Evolutionary conservation across 2,113 vertebrate genomes (phyloP), one percentile per base, ranked within the genome.

Genomic region (Cochlearius cochlearius): DNA sequence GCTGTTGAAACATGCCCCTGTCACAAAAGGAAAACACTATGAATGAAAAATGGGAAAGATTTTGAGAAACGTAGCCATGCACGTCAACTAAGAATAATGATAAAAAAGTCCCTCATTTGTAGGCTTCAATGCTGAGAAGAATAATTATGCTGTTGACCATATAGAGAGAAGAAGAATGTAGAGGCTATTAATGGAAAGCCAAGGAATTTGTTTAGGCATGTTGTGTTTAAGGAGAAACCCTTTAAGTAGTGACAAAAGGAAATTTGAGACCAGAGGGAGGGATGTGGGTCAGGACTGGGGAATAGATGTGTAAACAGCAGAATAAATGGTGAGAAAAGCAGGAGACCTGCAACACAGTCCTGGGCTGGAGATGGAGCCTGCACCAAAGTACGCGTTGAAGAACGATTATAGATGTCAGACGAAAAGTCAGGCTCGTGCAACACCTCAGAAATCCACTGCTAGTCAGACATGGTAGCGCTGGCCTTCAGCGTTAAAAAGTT

Each of bases 401-500:
- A 85, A 25, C 0, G 0, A 13, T 34, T 76, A 11, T 1, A 47
- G 56, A 26, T 27, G 26, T 11, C 56, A 67, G 67, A 32, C 15
- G 32, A 87, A 45, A 82, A 47, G 26, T 43, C 29, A 18, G 41
- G 34, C 13, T 88, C 15, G 7, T 68, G 53, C 30, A 53, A 27
- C 56, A 53, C 59, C 64, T 88, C 39, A 59, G 25, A 89, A 85
- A 53, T 66, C 10, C 23, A 5, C 6, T 77, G 55, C 30, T 64
- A 27, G 15, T 77, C 47, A 15, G 50, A 66, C 3, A 8, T 4
- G 10, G 32, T 62, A 43, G 27, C 0, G 0, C 66, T 78, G 39
- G 16, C 30, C 20, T 80, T 84, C 63, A 23, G 20, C 36, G 32
- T 50, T 66, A 55, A 88, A 76, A 71, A 29, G 41, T 7, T 60